These are phyloP conservation scores for Hyppa rectilinea DNA, from an alignment of 2,888 invertebrate species.

Conservation along the genomic window DNA sequence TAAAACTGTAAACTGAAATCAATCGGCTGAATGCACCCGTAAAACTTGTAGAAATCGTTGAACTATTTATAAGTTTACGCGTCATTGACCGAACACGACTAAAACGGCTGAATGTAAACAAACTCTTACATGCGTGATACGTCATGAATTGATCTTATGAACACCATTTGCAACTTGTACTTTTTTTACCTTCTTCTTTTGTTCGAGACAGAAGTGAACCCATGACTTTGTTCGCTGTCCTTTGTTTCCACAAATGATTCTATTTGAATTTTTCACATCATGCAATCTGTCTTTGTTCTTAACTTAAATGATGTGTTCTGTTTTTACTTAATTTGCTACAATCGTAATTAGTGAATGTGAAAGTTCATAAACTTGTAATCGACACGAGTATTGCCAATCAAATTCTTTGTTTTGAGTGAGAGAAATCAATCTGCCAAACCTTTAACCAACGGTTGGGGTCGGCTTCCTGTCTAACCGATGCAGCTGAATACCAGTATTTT, in stretches of 20 bases:
- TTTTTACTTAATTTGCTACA: constrained; percentile 37
- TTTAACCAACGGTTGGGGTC: no score
- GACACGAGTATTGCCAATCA: constrained; percentile 24
- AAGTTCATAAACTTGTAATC: constrained; percentile 54
- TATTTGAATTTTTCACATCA: constrained; percentile 59
- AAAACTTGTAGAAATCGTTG: constrained; percentile 38
- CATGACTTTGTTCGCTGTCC: constrained; percentile 26
- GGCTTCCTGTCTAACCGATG: no score
- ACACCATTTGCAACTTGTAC: constrained; percentile 25
- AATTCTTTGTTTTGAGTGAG: constrained; percentile 27
- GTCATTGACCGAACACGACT: constrained; percentile 50
- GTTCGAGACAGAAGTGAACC: constrained; percentile 9
- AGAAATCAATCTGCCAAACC: no score
- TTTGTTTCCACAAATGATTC: constrained; percentile 48
- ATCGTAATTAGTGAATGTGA: constrained; percentile 55
- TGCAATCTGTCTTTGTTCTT: constrained; percentile 58
- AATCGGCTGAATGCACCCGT: constrained; percentile 24
- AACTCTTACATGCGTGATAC: constrained; percentile 38
- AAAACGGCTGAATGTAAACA: constrained; percentile 46
- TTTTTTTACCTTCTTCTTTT: constrained; percentile 46
- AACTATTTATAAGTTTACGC: constrained; percentile 40
- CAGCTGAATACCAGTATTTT: no score
- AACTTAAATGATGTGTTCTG: constrained; percentile 44
- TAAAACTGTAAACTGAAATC: constrained; percentile 12
- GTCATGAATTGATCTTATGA: constrained; percentile 18